Percentiles rank a stretch among this genome's conserved stretches.
phyloP scores from a whole-genome alignment of 2,797 vertebrate genomes.

The Australoheros facetus region DNA sequence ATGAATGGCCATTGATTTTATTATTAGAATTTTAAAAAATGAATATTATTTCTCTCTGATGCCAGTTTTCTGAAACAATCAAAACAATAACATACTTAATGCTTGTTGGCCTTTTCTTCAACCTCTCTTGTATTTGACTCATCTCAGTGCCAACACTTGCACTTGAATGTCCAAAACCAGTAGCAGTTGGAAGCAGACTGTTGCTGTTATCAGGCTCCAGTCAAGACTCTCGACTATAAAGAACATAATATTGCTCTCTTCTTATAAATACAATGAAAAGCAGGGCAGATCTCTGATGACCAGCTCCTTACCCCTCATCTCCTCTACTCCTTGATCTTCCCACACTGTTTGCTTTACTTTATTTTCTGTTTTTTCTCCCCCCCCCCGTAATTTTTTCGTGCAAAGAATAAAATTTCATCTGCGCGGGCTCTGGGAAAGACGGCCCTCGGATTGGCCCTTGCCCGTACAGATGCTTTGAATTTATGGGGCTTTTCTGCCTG shows the following conservation, averaged over 20 bases:
- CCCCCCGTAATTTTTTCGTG: constrained; percentile 74
- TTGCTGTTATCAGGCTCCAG: constrained; percentile 46
- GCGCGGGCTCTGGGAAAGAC: constrained; percentile 78
- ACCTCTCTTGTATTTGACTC: fast-evolving
- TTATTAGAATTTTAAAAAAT: not conserved
- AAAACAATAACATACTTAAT: not conserved
- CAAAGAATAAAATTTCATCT: constrained; percentile 79
- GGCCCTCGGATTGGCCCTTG: constrained; percentile 66
- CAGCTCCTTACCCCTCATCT: constrained; percentile 68
- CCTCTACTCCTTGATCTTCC: constrained; percentile 73
- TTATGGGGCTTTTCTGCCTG: constrained; percentile 78
- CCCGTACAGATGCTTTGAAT: constrained; percentile 84
- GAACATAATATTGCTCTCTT: constrained; percentile 69
- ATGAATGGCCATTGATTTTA: not conserved
- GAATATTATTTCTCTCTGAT: not conserved
- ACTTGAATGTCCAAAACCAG: not conserved
- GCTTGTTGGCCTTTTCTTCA: not conserved
- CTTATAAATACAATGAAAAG: constrained; percentile 64
- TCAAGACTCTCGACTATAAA: constrained; percentile 46
- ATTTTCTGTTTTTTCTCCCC: constrained; percentile 71
- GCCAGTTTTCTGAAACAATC: not conserved
- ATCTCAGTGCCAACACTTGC: not conserved
- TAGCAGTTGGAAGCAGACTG: constrained; percentile 22
- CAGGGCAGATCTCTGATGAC: constrained; percentile 69
- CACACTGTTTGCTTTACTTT: constrained; percentile 82